Percentiles rank a stretch among this genome's conserved stretches.
Conservation (phyloP, 2,888 invertebrate species). For the Ophonus ardosiacus region DNA sequence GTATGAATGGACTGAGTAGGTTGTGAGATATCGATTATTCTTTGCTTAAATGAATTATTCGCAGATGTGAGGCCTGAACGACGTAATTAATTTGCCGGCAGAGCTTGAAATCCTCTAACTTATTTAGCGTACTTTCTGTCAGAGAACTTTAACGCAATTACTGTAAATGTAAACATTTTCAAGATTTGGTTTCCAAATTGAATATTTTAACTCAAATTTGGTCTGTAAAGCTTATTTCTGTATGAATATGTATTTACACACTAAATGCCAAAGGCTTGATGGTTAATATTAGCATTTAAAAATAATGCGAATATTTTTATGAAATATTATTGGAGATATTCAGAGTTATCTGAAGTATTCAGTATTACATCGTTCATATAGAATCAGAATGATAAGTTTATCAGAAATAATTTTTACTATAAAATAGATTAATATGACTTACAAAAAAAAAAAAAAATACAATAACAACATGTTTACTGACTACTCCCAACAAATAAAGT, state of each 20-base stretch:
- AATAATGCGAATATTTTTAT: too few species aligned
- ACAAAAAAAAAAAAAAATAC: too few species aligned
- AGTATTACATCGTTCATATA: too few species aligned
- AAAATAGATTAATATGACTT: too few species aligned
- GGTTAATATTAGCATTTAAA: too few species aligned
- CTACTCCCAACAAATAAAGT: too few species aligned
- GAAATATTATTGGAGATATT: too few species aligned
- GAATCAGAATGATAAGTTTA: too few species aligned
- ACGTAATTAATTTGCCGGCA: conserved; percentile 15
- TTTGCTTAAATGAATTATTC: conserved; percentile 18
- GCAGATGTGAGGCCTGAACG: conserved; percentile 4
- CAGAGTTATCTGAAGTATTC: too few species aligned
- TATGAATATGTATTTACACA: neutral
- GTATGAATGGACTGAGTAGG: neutral
- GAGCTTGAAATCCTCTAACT: conserved; percentile 28
- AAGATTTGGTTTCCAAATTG: neutral
- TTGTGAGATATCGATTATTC: conserved; percentile 32
- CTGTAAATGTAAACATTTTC: conserved; percentile 21
- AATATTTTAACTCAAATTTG: neutral
- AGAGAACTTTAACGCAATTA: conserved; percentile 15
- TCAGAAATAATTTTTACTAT: too few species aligned
- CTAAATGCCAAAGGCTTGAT: too few species aligned
- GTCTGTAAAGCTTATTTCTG: neutral
- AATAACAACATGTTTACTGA: too few species aligned
- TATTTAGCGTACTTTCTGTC: conserved; percentile 17